Evolutionary conservation across 2,113 vertebrate species (phyloP), one percentile per base, ranked within the genome.

Genomic region (Naja naja): DNA sequence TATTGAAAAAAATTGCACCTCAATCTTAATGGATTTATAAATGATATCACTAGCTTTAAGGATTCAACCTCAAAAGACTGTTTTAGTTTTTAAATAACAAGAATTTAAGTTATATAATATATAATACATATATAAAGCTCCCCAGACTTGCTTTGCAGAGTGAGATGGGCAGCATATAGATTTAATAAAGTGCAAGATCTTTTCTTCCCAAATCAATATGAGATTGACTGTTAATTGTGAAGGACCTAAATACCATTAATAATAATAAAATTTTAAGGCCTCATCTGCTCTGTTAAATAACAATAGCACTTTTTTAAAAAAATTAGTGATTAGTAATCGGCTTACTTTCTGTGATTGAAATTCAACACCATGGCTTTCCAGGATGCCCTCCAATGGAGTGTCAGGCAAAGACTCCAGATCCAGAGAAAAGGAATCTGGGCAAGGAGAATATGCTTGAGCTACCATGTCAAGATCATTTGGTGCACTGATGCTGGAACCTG

Each of bases 321-420:
- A 64, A 18, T 12, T 30, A n/a, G n/a, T 2, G 1, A 43, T 18
- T 0, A 2, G 9, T 1, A 49, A 2, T 22, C 20, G 53, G 34
- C 86, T 95, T 93, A 97, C 97, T 96, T 97, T 96, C 8, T 91
- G 87, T 0, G 14, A 54, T 0, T 34, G 69, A 45, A 74, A 88
- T 89, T 89, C 53, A 2, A 91, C 25, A 49, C 55, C 58, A 0
- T 91, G 85, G 7, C 22, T 69, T 5, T 96, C 95, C 89, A 96
- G 91, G 30, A 91, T 85, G 4, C 58, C 45, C n/a, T 85, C 92
- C 0, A 97, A 60, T 88, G 95, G 94, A 87, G 95, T 96, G 91
- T 97, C 96, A 0, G 88, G 96, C 92, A 97, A 58, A 89, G 95
- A 96, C 86, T 95, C 93, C 0, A 94, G n/a, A 7, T 97, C 96